These are phyloP conservation scores for Protula sp. DNA, from an alignment of 2,888 invertebrate species.

Conservation along the genomic window DNA sequence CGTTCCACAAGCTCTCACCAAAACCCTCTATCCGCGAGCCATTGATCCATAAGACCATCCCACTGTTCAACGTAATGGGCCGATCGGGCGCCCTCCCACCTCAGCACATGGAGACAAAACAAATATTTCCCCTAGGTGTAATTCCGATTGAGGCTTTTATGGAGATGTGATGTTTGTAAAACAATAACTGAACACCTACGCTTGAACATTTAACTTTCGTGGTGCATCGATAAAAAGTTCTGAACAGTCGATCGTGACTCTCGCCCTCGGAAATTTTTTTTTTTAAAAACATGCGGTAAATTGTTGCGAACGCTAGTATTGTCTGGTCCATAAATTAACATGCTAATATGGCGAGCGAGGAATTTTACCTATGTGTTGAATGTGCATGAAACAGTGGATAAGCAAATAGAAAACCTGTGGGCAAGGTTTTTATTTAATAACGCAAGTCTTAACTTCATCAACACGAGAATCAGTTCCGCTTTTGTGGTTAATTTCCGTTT, in stretches of 20 bases:
- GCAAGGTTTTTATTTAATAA: not conserved
- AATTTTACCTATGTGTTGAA: not conserved
- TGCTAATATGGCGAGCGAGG: not conserved
- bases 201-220: not conserved
- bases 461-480: not conserved
- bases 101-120: not conserved
- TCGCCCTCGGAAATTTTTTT: not conserved
- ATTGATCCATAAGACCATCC: not conserved
- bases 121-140: not conserved
- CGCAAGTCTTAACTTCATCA: not conserved
- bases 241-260: not conserved
- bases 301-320: not conserved
- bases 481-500: not conserved
- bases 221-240: not conserved
- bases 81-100: not conserved
- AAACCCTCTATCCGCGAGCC: not conserved
- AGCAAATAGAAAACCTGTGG: not conserved
- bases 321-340: not conserved
- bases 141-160: not conserved
- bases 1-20: not conserved
- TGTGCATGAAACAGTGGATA: not conserved
- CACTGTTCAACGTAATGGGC: not conserved
- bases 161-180: not conserved
- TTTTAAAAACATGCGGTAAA: not conserved
- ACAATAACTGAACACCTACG: not conserved